phyloP scores from a whole-genome alignment of 2,113 vertebrate species.

The Fregata magnificens region DNA sequence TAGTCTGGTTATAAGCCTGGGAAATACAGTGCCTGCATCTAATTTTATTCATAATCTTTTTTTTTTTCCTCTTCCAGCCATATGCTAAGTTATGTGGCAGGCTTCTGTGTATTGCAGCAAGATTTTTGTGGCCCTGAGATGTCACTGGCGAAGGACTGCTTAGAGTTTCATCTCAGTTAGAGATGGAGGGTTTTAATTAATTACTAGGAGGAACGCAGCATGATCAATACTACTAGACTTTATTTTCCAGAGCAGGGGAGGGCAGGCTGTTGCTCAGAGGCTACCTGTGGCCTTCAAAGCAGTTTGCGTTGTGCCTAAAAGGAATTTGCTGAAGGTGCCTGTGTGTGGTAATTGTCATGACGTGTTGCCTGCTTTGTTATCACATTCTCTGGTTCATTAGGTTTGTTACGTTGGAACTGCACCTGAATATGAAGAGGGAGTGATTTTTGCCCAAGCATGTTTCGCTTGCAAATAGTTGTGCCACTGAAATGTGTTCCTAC shows the following conservation, averaged over 20 bases:
- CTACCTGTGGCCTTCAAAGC: background rate
- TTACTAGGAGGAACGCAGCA: background rate
- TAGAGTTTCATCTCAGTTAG: background rate
- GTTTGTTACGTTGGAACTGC: background rate
- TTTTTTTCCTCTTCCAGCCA: background rate
- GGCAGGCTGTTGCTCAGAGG: background rate
- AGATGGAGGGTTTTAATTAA: background rate
- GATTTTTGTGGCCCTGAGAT: background rate
- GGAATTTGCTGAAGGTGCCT: background rate
- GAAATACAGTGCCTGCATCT: background rate
- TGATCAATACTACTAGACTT: background rate
- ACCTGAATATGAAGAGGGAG: background rate
- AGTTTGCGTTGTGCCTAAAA: background rate
- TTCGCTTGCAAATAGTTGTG: background rate
- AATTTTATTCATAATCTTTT: background rate
- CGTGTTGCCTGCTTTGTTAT: background rate
- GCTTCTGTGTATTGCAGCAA: background rate
- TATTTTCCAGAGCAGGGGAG: background rate
- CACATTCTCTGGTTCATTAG: background rate
- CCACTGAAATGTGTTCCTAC: background rate
- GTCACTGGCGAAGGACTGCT: background rate
- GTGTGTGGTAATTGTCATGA: background rate
- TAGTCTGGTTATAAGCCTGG: background rate
- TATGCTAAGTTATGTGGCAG: background rate
- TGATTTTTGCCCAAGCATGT: background rate